phyloP scores from a whole-genome alignment of 2,113 vertebrate genomes.

The Chionomys nivalis region DNA sequence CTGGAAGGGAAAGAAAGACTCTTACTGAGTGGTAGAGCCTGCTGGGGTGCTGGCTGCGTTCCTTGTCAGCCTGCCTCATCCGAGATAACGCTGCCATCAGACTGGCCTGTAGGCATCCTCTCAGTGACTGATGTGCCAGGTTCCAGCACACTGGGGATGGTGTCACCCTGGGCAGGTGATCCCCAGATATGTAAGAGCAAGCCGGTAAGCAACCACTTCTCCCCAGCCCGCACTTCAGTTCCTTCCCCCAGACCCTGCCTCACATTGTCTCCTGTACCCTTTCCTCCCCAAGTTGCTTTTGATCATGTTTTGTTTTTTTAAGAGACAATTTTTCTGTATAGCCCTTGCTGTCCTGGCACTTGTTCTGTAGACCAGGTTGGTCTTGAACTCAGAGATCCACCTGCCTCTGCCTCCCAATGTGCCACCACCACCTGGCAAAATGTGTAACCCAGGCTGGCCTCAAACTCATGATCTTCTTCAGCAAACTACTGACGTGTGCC shows the following conservation, averaged over 20 bases:
- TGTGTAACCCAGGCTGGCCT: neutral
- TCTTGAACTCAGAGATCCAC: neutral
- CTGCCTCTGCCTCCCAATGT: neutral
- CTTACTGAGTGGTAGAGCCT: neutral
- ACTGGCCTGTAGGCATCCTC: neutral
- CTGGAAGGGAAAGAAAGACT: constrained; percentile 83
- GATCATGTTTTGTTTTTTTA: neutral
- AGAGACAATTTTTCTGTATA: neutral
- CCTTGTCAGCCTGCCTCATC: neutral
- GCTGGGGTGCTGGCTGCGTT: neutral
- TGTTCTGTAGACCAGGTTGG: neutral
- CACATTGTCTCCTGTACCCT: neutral
- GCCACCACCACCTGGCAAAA: neutral
- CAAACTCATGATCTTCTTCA: neutral
- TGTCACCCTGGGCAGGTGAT: neutral
- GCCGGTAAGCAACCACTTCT: neutral
- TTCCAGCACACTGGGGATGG: neutral
- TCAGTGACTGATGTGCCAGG: neutral
- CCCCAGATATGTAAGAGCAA: neutral
- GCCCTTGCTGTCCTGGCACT: neutral
- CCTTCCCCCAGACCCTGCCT: neutral
- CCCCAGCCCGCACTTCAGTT: neutral
- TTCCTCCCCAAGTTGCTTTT: neutral
- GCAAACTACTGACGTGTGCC: neutral
- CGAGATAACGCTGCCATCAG: neutral